Base-by-base conservation (phyloP, 1,140 invertebrate genomes). In the Pinna nobilis region DNA sequence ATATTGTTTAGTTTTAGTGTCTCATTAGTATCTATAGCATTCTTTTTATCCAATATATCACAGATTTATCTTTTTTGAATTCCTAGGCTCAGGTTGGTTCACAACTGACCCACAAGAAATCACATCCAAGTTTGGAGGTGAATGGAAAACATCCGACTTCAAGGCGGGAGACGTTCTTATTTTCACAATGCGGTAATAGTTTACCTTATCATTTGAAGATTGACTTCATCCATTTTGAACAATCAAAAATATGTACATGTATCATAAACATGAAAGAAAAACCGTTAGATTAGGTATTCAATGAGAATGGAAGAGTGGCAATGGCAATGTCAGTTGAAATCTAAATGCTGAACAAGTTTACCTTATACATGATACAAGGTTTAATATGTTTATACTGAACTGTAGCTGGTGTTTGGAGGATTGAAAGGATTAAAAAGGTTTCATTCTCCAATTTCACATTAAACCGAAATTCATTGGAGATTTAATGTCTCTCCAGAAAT, bases 111-210 rank as follows among this genome's bases (percentile, higher is more conserved):
- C 85, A n/a, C 78, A 69, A 70, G 85, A 86, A 65, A 84, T 86
- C 41, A 84, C 78, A 9, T 39, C 74, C 2, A 78, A 78, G 50
- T 86, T 86, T 79, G 85, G 85, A 32, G 84, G 85, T 4, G 77
- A 83, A 33, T 86, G 84, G 83, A 83, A 84, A 67, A 85, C 84
- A 23, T 74, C 82, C 44, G 78, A 81, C 55, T 86, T 82, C 50
- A 61, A 74, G 37, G 85, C 85, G 3, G 85, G 85, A 33, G 85
- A 86, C 77, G 84, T 82, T 9, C 61, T 85, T 0, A 82, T 86
- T 20, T 86, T 86, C 64, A 78, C 77, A 41, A 83, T 86, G 84
- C 81, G 80, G 84, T 85, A 67, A n/a, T n/a, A n/a, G n/a, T n/a
- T n/a, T n/a, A n/a, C n/a, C n/a, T n/a, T 44, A 44, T 9, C 39